These are phyloP conservation scores for Arrhamphus sclerolepis DNA, from an alignment of 2,797 vertebrate species.

Conservation along the genomic window DNA sequence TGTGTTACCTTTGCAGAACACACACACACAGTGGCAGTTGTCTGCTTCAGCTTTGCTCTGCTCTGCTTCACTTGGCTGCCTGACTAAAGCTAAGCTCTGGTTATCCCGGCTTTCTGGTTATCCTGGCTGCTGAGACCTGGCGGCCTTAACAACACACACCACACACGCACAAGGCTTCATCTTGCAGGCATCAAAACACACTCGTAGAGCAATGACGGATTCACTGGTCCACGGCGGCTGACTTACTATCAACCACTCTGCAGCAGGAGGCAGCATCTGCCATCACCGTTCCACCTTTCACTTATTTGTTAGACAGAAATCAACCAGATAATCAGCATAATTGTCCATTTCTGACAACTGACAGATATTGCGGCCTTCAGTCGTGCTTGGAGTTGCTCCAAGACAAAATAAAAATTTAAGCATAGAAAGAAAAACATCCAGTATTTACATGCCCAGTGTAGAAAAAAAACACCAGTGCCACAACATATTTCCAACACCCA, in stretches of 20 bases:
- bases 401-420: too few relatives aligned
- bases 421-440: too few relatives aligned
- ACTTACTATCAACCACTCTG: slow-evolving; percentile 26
- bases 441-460: too few relatives aligned
- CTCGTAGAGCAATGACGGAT: slow-evolving; percentile 10
- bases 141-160: slow-evolving; percentile 35
- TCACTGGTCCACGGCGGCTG: slow-evolving; percentile 36
- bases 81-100: slow-evolving; percentile 73
- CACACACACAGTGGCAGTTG: slow-evolving; percentile 49
- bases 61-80: slow-evolving; percentile 72
- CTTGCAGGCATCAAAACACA: slow-evolving; percentile 4
- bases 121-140: slow-evolving; percentile 67
- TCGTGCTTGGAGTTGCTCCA: too few relatives aligned
- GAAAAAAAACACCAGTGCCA: too few relatives aligned
- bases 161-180: slow-evolving; percentile 14
- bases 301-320: slow-evolving; percentile 1
- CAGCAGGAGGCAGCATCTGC: slow-evolving; percentile 25
- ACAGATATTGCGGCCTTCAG: too few relatives aligned
- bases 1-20: slow-evolving; percentile 54
- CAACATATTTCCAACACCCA: too few relatives aligned
- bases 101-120: slow-evolving; percentile 74
- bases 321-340: too few relatives aligned
- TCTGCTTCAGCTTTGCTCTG: slow-evolving; percentile 61
- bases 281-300: slow-evolving; percentile 8
- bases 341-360: too few relatives aligned